Evolutionary conservation across 2,888 invertebrate species (phyloP).

Genomic region (Sminthurides aquaticus): DNA sequence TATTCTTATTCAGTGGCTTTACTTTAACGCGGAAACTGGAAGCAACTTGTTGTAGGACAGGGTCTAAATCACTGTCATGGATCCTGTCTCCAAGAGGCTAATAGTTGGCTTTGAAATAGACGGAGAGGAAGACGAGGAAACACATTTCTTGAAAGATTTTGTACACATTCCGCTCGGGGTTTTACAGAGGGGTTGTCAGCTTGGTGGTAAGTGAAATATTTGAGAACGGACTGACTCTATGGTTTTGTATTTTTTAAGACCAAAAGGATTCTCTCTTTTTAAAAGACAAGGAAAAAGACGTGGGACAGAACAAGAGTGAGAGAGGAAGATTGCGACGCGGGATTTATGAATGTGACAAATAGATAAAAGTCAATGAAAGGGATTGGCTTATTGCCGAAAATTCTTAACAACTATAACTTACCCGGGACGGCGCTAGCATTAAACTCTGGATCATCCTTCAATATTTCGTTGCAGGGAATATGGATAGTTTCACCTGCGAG

Average conservation of each 20-base stretch:
- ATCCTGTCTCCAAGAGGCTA: too few relatives aligned
- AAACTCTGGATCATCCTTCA: conserved; percentile 23
- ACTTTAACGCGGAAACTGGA: too few relatives aligned
- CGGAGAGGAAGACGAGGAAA: too few relatives aligned
- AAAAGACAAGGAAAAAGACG: background rate
- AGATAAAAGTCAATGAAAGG: background rate
- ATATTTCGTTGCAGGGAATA: conserved; percentile 61
- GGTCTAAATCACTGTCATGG: too few relatives aligned
- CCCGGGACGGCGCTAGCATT: conserved; percentile 10
- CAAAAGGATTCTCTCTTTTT: background rate
- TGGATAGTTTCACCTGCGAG: conserved; percentile 59
- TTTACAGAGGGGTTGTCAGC: too few relatives aligned
- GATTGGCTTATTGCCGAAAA: background rate
- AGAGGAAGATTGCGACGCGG: background rate
- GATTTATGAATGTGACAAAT: background rate
- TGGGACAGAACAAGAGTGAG: background rate
- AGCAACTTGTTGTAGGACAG: too few relatives aligned
- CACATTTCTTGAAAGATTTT: too few relatives aligned
- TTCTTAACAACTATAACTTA: background rate
- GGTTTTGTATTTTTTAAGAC: background rate
- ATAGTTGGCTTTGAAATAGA: too few relatives aligned
- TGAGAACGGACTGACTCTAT: background rate
- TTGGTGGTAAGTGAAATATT: too few relatives aligned
- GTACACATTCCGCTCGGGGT: too few relatives aligned
- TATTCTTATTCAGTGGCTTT: too few relatives aligned